These are phyloP conservation scores for Micromussa lordhowensis DNA, from an alignment of 92 coral and sea anemone genomes.

Conservation along the genomic window DNA sequence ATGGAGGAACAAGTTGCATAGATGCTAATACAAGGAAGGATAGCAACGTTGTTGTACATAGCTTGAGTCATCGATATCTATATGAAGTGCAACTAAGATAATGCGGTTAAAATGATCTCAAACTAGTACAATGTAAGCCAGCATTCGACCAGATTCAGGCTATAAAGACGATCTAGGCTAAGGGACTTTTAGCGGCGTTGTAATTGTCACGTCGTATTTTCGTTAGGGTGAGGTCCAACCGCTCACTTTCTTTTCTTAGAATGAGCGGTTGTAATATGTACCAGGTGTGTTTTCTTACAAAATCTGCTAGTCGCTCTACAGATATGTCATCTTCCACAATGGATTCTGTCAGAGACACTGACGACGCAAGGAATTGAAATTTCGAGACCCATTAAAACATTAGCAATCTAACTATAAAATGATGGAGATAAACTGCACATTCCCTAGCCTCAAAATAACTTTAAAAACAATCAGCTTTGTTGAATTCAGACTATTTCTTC, in stretches of 20 bases:
- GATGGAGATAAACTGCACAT: not conserved
- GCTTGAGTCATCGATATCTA: not conserved
- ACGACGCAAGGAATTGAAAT: not conserved
- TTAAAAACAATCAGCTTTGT: not conserved
- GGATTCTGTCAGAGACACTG: not conserved
- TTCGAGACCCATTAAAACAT: not conserved
- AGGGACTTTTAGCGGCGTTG: not conserved
- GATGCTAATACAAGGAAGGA: not conserved
- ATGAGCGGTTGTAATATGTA: not conserved
- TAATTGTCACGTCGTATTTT: not conserved
- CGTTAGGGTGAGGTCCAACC: not conserved
- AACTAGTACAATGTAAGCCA: not conserved
- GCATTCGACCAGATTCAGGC: not conserved
- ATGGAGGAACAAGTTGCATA: not conserved
- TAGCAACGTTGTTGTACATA: not conserved
- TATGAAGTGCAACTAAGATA: not conserved
- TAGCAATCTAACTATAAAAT: not conserved
- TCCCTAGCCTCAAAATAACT: not conserved
- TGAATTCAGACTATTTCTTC: too few relatives aligned
- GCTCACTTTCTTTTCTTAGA: not conserved
- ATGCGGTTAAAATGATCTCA: not conserved
- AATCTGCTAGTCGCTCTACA: not conserved
- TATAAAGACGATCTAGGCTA: not conserved
- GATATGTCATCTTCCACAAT: slow-evolving; percentile 7
- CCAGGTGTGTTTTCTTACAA: slow-evolving; percentile 3